Evolutionary conservation across 2,113 vertebrate species (phyloP), one percentile per base, ranked within the genome.

Genomic region (Mustela nigripes): DNA sequence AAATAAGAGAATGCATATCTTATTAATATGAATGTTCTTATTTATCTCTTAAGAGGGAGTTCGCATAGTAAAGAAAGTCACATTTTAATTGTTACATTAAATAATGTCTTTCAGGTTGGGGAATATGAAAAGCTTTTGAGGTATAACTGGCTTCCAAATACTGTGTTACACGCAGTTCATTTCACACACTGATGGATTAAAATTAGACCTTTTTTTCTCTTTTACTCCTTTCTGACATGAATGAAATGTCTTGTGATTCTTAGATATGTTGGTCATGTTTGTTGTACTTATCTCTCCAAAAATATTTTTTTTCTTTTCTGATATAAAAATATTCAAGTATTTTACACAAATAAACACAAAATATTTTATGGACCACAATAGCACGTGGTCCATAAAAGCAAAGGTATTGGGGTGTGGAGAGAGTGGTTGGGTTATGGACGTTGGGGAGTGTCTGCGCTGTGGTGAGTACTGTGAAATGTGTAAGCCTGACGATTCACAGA

Each of bases 81-180:
- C 39, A 94, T 95, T 94, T 91, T 81, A 96, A 74, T 80, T 19
- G 18, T 33, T 83, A 81, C 1, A 48, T 78, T 88, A 95, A 80
- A 84, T 65, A 95, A 81, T 91, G 85, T 83, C 96, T 98, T 97
- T 92, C 42, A 86, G 73, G 8, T 60, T 79, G 9, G 12, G 36
- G 8, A 87, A 83, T 74, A 82, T 53, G 31, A 98, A 92, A 93
- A 31, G 4, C 31, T 78, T 91, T 85, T 76, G 74, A 91, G 95
- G 14, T 93, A 50, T 26, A 95, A 69, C 45, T 94, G 15, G 67
- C 89, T 87, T 84, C 71, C 62, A 95, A 96, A 95, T 89, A 95
- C 50, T 85, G 53, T 95, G n/a, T 87, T 89, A 48, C 21, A 88
- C 4, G 63, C 14, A 89, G 39, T 69, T 92, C 65, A 84, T 89